Percentiles rank a stretch among this genome's conserved stretches.
These are phyloP conservation scores for Tamias sibiricus DNA, from an alignment of 2,113 vertebrate species.

Conservation along the genomic window DNA sequence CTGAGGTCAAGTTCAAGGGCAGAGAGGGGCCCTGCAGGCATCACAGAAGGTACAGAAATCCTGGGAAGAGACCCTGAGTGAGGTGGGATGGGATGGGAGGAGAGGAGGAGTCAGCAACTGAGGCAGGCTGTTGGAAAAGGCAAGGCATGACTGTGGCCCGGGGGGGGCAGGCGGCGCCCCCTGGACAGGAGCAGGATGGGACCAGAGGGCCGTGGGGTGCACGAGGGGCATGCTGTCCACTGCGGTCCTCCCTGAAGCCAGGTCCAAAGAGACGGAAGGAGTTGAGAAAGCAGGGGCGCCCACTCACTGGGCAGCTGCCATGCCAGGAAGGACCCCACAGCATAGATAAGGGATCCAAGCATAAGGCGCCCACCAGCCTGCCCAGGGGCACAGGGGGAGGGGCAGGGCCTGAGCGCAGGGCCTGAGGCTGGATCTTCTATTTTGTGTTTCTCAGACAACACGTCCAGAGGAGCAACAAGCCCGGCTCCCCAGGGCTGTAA, in stretches of 20 bases:
- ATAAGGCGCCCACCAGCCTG: neutral
- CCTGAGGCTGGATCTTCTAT: neutral
- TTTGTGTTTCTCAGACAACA: neutral
- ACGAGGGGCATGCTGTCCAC: neutral
- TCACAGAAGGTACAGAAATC: neutral
- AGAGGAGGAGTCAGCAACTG: neutral
- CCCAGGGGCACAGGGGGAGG: neutral
- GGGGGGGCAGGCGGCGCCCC: neutral
- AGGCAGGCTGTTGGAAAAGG: neutral
- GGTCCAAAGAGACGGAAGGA: neutral
- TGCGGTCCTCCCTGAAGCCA: neutral
- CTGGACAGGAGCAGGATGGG: neutral
- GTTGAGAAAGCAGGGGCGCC: too few species aligned
- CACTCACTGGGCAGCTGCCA: fast-evolving
- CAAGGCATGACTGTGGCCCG: too few species aligned
- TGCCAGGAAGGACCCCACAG: neutral
- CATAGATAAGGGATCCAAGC: too few species aligned
- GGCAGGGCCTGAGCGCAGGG: neutral
- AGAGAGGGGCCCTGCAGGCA: neutral
- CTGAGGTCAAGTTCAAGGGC: neutral
- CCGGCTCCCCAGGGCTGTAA: neutral
- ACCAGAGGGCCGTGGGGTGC: neutral
- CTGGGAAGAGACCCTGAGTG: neutral
- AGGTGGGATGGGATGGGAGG: neutral
- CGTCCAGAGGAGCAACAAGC: neutral